A percentile compares a stretch with the other conserved stretches of the same genome.
These are phyloP conservation scores for Pipra filicauda DNA, from an alignment of 2,113 vertebrate species.

Conservation along the genomic window DNA sequence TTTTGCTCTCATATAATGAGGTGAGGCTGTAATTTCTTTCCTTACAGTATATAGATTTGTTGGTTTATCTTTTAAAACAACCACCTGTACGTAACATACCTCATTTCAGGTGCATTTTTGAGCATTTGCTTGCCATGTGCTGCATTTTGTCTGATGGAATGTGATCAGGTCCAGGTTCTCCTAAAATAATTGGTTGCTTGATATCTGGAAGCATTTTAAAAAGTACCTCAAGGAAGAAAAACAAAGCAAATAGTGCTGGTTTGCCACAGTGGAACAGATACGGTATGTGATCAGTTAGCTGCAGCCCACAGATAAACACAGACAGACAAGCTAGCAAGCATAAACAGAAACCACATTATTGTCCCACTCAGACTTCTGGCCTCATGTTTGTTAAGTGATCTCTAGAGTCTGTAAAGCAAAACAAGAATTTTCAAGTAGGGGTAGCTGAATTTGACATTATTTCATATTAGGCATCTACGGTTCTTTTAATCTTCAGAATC, in stretches of 20 bases:
- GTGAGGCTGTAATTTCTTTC: not conserved
- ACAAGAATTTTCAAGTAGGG: constrained; percentile 57
- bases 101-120: not conserved
- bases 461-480: constrained; percentile 9
- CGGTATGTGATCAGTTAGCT: constrained; percentile 86
- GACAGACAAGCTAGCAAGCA: constrained; percentile 69
- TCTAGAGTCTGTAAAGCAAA: constrained; percentile 56
- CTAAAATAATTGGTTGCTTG: constrained; percentile 59
- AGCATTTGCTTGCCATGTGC: not conserved
- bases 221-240: constrained; percentile 79
- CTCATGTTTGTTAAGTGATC: constrained; percentile 71
- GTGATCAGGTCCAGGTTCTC: not conserved
- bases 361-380: constrained; percentile 75
- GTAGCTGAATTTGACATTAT: constrained; percentile 52
- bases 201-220: constrained; percentile 82
- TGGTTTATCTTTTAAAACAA: not conserved
- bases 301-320: constrained; percentile 84
- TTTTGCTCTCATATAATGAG: not conserved
- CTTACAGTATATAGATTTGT: not conserved
- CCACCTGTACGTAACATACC: not conserved
- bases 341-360: constrained; percentile 77
- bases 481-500: constrained; percentile 61
- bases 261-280: constrained; percentile 85
- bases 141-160: not conserved
- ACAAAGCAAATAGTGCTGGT: constrained; percentile 74